These are phyloP conservation scores for Petaurus breviceps DNA, from an alignment of 2,113 vertebrate species.

Conservation along the genomic window DNA sequence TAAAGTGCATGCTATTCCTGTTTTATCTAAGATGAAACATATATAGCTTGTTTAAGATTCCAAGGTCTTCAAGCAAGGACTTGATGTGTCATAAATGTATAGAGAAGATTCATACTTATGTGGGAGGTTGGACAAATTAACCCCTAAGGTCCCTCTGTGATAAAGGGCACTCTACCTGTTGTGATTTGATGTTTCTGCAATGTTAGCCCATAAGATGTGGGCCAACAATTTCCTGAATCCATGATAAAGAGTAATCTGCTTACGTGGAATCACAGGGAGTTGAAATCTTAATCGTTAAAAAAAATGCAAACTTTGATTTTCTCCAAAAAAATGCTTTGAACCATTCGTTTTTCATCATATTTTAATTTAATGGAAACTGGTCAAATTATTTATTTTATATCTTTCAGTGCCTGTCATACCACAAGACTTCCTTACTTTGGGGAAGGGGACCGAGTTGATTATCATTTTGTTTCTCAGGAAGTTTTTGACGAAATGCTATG, in stretches of 20 bases:
- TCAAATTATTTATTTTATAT: constrained; percentile 33
- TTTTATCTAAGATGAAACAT: not conserved
- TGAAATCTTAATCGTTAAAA: not conserved
- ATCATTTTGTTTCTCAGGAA: constrained; percentile 91
- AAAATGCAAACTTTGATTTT: not conserved
- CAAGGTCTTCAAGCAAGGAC: not conserved
- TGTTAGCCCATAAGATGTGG: not conserved
- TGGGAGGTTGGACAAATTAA: no score
- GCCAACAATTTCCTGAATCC: not conserved
- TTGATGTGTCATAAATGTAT: no score
- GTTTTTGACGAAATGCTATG: constrained; percentile 88
- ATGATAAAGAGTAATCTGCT: not conserved
- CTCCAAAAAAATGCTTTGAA: constrained; percentile 21
- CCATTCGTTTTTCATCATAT: not conserved
- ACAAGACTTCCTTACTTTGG: constrained; percentile 91
- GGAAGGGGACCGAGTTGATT: constrained; percentile 92
- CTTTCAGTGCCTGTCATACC: constrained; percentile 91
- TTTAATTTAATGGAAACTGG: constrained; percentile 48
- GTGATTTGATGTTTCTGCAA: not conserved
- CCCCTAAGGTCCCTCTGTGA: no score
- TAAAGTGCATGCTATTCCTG: not conserved
- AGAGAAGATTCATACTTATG: no score
- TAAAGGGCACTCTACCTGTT: not conserved
- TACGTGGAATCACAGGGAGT: not conserved
- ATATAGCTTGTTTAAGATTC: not conserved